Conservation (phyloP, 2,797 vertebrate genomes). For the Falco concolor region DNA sequence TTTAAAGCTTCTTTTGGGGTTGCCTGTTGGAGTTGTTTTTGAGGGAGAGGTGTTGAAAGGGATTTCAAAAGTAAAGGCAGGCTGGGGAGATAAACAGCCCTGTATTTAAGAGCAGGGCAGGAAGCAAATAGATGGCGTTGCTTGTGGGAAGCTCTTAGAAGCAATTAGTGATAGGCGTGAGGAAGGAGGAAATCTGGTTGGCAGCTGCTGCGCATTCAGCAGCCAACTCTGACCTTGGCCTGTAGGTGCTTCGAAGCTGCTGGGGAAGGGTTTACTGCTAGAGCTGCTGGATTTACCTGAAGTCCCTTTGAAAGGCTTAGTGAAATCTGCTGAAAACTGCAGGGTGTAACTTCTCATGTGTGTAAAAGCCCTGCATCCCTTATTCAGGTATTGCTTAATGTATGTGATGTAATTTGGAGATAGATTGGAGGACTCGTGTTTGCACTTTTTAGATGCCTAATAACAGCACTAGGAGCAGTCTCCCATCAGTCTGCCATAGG, state of each 20-base stretch:
- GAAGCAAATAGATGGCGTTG: not conserved
- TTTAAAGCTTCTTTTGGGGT: not conserved
- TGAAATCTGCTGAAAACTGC: not conserved
- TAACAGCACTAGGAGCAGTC: not conserved
- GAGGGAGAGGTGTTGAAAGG: not conserved
- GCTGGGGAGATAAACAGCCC: slow-evolving; percentile 16
- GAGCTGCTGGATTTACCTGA: not conserved
- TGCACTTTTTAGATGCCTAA: not conserved
- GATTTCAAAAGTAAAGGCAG: slow-evolving; percentile 10
- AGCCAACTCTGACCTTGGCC: slow-evolving; percentile 13
- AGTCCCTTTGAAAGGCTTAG: not conserved
- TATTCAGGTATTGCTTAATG: not conserved
- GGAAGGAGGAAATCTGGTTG: slow-evolving; percentile 40
- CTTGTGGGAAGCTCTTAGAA: slow-evolving; percentile 23
- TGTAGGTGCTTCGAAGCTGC: not conserved
- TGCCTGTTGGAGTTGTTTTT: not conserved
- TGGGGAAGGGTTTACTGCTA: not conserved
- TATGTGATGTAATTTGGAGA: rapidly evolving
- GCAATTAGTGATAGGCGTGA: slow-evolving; percentile 12
- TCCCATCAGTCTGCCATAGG: rapidly evolving
- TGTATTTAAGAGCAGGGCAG: not conserved
- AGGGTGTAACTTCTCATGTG: not conserved
- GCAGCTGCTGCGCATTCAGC: not conserved
- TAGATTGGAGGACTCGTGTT: not conserved
- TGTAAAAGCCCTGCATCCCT: not conserved